Conservation (phyloP, 2,888 invertebrate species). For the Stratiomys singularior region DNA sequence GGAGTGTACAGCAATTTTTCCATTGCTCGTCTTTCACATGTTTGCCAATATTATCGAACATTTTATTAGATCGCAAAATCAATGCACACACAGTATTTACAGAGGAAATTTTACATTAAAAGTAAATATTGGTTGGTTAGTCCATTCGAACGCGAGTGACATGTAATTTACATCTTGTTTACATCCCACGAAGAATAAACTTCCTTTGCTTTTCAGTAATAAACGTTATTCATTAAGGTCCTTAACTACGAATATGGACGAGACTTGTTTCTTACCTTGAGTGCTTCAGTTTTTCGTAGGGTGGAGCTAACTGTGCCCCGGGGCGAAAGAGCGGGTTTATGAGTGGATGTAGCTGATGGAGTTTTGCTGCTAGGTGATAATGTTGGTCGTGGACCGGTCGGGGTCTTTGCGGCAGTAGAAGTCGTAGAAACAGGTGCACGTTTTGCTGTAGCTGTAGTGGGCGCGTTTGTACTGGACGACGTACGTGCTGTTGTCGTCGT, state of each 20-base stretch:
- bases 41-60: conserved; percentile 1
- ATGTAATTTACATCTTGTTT: conserved; percentile 44
- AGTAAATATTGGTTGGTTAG: neutral
- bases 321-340: conserved; percentile 58
- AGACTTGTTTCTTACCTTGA: conserved; percentile 52
- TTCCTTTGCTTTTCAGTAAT: conserved; percentile 50
- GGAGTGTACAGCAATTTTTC: too few species aligned
- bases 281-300: conserved; percentile 58
- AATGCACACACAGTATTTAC: conserved; percentile 33
- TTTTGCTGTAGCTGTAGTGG: conserved; percentile 51
- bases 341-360: conserved; percentile 53
- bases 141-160: conserved; percentile 34
- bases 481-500: conserved; percentile 45
- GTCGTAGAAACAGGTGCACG: conserved; percentile 47
- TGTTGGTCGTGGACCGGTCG: conserved; percentile 45
- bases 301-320: conserved; percentile 59
- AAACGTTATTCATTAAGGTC: conserved; percentile 31
- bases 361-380: conserved; percentile 42
- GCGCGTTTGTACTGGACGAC: conserved; percentile 52
- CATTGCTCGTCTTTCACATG: neutral
- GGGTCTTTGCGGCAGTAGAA: conserved; percentile 54
- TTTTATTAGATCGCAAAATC: conserved; percentile 27
- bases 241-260: neutral
- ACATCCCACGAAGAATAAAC: conserved; percentile 50
- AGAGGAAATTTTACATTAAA: conserved; percentile 27